A percentile compares a stretch with the other conserved stretches of the same genome.
phyloP scores from a whole-genome alignment of 1,140 invertebrate genomes.

The Saccostrea echinata region DNA sequence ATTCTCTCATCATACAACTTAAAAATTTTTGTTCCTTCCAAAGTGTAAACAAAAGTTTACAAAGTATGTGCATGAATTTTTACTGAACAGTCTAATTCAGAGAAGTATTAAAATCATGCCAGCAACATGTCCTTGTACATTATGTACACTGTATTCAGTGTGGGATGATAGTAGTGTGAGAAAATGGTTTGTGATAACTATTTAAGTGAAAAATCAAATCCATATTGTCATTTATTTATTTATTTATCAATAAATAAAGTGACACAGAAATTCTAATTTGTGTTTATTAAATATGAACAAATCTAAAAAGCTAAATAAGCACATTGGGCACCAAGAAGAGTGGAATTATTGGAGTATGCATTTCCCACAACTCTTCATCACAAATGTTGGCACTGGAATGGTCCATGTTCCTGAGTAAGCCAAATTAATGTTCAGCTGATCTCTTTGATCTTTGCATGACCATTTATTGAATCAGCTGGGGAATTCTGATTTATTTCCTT shows the following conservation, averaged over 20 bases:
- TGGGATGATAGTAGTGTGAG: constrained; percentile 31
- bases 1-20: background rate
- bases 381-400: too few species aligned
- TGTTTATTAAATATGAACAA: background rate
- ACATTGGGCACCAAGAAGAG: background rate
- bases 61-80: background rate
- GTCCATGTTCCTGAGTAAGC: too few species aligned
- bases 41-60: background rate
- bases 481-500: background rate
- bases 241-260: constrained; percentile 22
- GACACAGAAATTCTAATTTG: constrained; percentile 1
- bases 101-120: background rate
- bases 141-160: background rate
- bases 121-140: background rate
- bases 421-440: background rate
- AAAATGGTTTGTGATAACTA: constrained; percentile 42
- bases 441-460: background rate
- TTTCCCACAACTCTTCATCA: too few species aligned
- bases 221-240: constrained; percentile 26
- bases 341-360: background rate
- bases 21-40: background rate
- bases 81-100: background rate
- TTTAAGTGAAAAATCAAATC: constrained; percentile 38
- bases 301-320: background rate
- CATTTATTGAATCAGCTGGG: background rate